Base-by-base conservation (phyloP, 2,888 invertebrate species). In the Parthenolecanium corni region DNA sequence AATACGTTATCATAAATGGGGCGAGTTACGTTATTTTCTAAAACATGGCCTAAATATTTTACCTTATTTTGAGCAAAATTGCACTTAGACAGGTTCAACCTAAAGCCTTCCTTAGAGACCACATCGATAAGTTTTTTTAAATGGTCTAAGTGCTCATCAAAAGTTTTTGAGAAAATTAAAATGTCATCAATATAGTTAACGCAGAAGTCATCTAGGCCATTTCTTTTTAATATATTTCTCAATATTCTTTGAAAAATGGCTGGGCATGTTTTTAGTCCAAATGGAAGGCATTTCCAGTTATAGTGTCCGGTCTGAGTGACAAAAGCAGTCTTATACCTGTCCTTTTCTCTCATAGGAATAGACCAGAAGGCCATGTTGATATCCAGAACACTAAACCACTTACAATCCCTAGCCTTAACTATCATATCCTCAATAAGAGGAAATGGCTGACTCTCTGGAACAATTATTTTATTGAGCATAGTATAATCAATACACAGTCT, bases 311-410 rank as follows among this genome's bases (percentile, higher is more conserved):
- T n/a, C n/a, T n/a, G n/a, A n/a, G n/a, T n/a, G n/a, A n/a, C n/a
- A n/a, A n/a, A n/a, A n/a, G n/a, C n/a, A n/a, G n/a, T n/a, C n/a
- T n/a, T n/a, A 9, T 4, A 4, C 4, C 4, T 4, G 44, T 42
- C 44, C 3, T 14, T 14, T 3, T 9, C 16, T 18, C 4, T 9
- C 4, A 42, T 4, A 16, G 44, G 14, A 4, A 42, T 3, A 42
- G 71, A 71, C 71, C 72, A 73, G 66, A 73, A 73, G 36, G 71
- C 73, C 9, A 71, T 71, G 64, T 72, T 73, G 61, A 72, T 70
- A 49, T 73, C 72, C 0, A 73, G 40, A 14, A 68, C 71, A 16
- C 71, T 64, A 14, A 42, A 42, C 44, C 44, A 42, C 14, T 42
- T 4, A 14, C 44, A 42, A 14, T 42, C 44, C 3, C 4, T 42